These are phyloP conservation scores for Halocaridina rubra DNA, from an alignment of 2,888 invertebrate species.

Conservation along the genomic window DNA sequence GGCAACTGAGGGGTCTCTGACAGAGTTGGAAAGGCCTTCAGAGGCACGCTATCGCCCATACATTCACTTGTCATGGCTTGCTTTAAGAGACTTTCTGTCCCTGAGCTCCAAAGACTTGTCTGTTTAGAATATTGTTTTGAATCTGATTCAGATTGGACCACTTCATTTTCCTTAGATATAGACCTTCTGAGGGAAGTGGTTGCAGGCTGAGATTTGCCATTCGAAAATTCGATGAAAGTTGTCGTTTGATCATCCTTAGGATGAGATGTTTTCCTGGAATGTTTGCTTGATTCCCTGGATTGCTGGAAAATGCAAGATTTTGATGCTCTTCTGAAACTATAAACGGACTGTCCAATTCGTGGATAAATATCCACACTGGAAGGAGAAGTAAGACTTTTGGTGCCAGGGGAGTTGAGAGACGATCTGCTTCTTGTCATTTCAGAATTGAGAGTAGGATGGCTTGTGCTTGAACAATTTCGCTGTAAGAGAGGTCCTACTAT, in stretches of 20 bases:
- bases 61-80: no score
- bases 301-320: neutral
- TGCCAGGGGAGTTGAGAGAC: constrained; percentile 17
- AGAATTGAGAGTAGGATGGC: neutral
- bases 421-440: neutral
- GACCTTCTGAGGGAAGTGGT: neutral
- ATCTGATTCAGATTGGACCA: no score
- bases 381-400: constrained; percentile 23
- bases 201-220: neutral
- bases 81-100: no score
- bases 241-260: neutral
- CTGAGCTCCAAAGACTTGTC: no score
- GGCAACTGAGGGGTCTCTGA: neutral
- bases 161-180: neutral
- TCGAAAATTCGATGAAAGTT: constrained; percentile 8
- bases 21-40: no score
- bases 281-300: neutral
- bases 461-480: constrained; percentile 9
- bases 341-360: constrained; percentile 15
- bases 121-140: no score
- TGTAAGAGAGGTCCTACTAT: constrained; percentile 33
- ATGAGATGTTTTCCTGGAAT: neutral
- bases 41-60: no score
- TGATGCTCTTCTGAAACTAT: constrained; percentile 33
- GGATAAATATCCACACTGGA: constrained; percentile 15